Evolutionary conservation across 1,140 invertebrate genomes (phyloP), one percentile per base, ranked within the genome.

Genomic region (Scaptomyza graminum): DNA sequence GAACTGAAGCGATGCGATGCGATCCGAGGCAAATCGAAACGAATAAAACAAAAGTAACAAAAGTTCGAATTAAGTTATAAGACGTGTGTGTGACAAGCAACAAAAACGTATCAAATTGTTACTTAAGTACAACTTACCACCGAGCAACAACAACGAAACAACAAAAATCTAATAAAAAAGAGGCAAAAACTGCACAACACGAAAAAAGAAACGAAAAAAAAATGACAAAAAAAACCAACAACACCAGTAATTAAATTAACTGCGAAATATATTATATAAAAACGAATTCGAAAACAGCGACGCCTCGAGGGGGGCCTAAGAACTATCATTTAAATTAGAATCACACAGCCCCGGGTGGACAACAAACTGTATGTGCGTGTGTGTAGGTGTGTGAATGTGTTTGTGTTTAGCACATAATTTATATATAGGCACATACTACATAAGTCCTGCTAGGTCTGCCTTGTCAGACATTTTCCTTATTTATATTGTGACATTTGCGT

Each of bases 61-160:
- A 63, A 77, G 74, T 75, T 72, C 78, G 70, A 81, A 78, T 72
- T 83, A 88, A 76, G 75, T 67, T 71, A 59, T 66, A 57, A 52
- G 67, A 87, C 79, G 78, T 31, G 28, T 82, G 78, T 63, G 52
- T 60, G 65, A 65, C 34, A 49, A 84, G 66, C 74, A 85, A 85
- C 75, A 52, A 68, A 76, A 88, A 79, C 75, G 76, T 79, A 88
- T 88, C 83, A 74, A 87, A 83, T 82, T 76, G 82, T 88, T 76
- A 66, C 76, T 76, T 88, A 76, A 88, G 75, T 64, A 79, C 59
- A 71, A 78, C 39, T 67, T 66, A 72, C 74, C 69, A 81, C 65
- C 76, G 70, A 80, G 65, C 54, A 69, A 79, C 47, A 76, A 52
- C 15, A 68, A 68, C 47, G 28, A 83, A 59, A 52, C 37, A 63